These are phyloP conservation scores for Dicerorhinus sumatrensis DNA, from an alignment of 2,113 vertebrate genomes.

Conservation along the genomic window DNA sequence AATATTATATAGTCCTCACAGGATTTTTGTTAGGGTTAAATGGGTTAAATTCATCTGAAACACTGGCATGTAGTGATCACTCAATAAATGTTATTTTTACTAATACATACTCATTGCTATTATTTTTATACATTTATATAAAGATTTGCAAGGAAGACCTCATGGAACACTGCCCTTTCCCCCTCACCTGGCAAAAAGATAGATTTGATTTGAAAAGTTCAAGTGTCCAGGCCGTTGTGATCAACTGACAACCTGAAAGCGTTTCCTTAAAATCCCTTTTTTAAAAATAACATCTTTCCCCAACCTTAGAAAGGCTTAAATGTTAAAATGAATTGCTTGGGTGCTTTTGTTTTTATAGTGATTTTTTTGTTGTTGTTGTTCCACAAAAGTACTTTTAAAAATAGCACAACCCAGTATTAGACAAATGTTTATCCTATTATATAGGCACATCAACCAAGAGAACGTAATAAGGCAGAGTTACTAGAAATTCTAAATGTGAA, in stretches of 20 bases:
- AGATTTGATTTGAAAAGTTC: neutral
- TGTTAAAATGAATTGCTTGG: constrained; percentile 27
- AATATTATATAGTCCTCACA: neutral
- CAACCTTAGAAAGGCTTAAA: neutral
- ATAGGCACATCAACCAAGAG: constrained; percentile 62
- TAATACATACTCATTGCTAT: neutral
- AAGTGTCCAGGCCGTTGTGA: neutral
- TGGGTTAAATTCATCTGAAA: neutral
- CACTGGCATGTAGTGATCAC: neutral
- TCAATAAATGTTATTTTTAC: neutral
- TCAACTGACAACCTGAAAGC: neutral
- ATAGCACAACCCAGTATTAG: constrained; percentile 56
- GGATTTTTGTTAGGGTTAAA: neutral
- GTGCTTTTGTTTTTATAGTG: constrained; percentile 57
- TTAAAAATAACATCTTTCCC: neutral
- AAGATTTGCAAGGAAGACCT: neutral
- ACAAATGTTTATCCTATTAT: constrained; percentile 67
- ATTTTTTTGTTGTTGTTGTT: constrained; percentile 49
- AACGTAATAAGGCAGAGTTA: constrained; percentile 72
- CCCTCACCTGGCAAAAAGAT: neutral
- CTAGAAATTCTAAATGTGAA: constrained; percentile 72
- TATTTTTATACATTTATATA: neutral
- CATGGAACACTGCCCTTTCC: neutral
- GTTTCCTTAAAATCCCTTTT: neutral
- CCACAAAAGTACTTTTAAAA: constrained; percentile 70